phyloP scores from a whole-genome alignment of 2,113 vertebrate genomes.

The Cervus canadensis region DNA sequence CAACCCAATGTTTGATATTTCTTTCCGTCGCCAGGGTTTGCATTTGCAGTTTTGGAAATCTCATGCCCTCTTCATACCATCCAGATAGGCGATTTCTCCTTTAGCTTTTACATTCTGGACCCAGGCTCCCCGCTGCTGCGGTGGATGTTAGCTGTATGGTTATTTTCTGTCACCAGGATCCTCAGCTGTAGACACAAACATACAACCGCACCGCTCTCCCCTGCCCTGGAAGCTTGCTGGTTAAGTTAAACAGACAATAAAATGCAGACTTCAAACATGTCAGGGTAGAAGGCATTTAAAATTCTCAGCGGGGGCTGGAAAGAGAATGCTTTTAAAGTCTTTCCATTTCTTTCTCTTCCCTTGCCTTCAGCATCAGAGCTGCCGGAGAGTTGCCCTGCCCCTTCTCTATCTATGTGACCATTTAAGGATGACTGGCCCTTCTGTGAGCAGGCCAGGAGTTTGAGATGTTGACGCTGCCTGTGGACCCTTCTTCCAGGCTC shows the following conservation, averaged over 20 bases:
- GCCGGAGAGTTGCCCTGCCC: not conserved
- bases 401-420: not conserved
- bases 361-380: not conserved
- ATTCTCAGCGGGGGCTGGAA: slow-evolving; percentile 53
- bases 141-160: not conserved
- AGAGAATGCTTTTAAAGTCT: slow-evolving; percentile 36
- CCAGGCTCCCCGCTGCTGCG: not conserved
- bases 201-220: not conserved
- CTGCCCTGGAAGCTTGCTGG: not conserved
- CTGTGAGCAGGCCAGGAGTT: not conserved
- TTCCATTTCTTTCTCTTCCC: slow-evolving; percentile 16
- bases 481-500: not conserved
- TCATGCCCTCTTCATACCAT: not conserved
- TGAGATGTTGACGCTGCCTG: not conserved
- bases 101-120: not conserved
- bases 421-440: slow-evolving; percentile 39
- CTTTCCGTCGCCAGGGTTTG: not conserved
- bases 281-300: slow-evolving; percentile 52
- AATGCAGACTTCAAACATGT: slow-evolving; percentile 49
- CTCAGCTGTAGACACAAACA: slow-evolving; percentile 36
- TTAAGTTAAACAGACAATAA: slow-evolving; percentile 62
- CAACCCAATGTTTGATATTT: not conserved
- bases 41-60: not conserved
- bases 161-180: slow-evolving; percentile 50
- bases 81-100: not conserved